Evolutionary conservation across 2,888 invertebrate species (phyloP).

Genomic region (Atrina japonica): DNA sequence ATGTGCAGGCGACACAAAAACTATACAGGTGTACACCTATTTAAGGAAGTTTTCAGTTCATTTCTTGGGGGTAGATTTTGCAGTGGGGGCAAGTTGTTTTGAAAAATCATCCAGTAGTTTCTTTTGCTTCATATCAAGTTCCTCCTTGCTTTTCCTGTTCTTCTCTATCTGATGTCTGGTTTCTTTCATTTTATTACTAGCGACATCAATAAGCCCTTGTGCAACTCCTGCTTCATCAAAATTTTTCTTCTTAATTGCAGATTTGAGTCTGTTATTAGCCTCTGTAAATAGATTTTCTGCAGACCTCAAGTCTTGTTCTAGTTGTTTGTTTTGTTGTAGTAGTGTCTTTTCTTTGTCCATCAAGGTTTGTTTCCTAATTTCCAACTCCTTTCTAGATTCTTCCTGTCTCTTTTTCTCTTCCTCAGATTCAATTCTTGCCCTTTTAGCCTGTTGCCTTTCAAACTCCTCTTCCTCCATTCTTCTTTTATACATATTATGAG

Average conservation of each 20-base stretch:
- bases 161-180: constrained; percentile 33
- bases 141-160: constrained; percentile 36
- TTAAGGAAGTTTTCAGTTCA: constrained; percentile 9
- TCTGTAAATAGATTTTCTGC: constrained; percentile 38
- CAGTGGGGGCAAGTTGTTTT: constrained; percentile 16
- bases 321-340: constrained; percentile 18
- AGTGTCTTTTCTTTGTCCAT: constrained; percentile 31
- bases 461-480: constrained; percentile 39
- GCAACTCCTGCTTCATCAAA: constrained; percentile 40
- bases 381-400: constrained; percentile 23
- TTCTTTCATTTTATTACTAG: constrained; percentile 41
- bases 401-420: constrained; percentile 24
- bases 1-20: background rate
- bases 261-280: constrained; percentile 36
- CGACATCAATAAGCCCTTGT: constrained; percentile 43
- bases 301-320: constrained; percentile 26
- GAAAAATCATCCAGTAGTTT: constrained; percentile 29
- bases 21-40: constrained; percentile 4
- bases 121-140: constrained; percentile 29
- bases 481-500: constrained; percentile 26
- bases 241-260: constrained; percentile 38
- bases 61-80: background rate
- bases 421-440: constrained; percentile 27
- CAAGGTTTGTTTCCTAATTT: constrained; percentile 17
- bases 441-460: constrained; percentile 31